Evolutionary conservation across 2,797 vertebrate genomes (phyloP).

Genomic region (Protonibea diacanthus): DNA sequence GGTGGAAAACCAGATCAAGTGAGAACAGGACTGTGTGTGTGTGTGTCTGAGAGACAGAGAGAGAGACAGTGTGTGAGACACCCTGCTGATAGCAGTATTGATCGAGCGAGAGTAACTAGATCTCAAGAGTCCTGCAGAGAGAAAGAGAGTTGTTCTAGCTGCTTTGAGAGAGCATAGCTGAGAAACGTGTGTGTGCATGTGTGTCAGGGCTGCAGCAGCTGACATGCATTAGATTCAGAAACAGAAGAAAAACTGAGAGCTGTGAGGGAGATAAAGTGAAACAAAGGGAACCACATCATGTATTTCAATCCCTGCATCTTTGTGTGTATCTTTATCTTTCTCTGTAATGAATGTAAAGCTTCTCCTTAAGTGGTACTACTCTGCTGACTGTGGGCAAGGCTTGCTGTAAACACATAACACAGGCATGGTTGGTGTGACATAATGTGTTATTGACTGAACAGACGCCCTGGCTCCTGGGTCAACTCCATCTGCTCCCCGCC

Average conservation of each 20-base stretch:
- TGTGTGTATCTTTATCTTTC: background rate
- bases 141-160: constrained; percentile 59
- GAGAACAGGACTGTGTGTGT: constrained; percentile 14
- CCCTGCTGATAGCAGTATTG: constrained; percentile 62
- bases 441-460: constrained; percentile 72
- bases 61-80: constrained; percentile 20
- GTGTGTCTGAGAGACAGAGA: background rate
- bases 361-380: constrained; percentile 9
- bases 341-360: constrained; percentile 30
- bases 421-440: constrained; percentile 66
- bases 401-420: constrained; percentile 34
- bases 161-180: constrained; percentile 25
- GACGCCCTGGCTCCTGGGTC: constrained; percentile 67
- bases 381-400: constrained; percentile 29
- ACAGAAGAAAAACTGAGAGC: constrained; percentile 8
- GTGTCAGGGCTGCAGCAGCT: constrained; percentile 28
- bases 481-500: constrained; percentile 71
- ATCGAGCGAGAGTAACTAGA: constrained; percentile 63
- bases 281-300: constrained; percentile 5
- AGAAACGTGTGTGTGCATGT: constrained; percentile 8
- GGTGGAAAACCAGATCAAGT: constrained; percentile 18
- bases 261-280: constrained; percentile 1
- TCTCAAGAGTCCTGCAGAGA: constrained; percentile 54
- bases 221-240: constrained; percentile 25
- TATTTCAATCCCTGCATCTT: background rate